Evolutionary conservation across 2,113 vertebrate species (phyloP).

Genomic region (Eolophus roseicapilla): DNA sequence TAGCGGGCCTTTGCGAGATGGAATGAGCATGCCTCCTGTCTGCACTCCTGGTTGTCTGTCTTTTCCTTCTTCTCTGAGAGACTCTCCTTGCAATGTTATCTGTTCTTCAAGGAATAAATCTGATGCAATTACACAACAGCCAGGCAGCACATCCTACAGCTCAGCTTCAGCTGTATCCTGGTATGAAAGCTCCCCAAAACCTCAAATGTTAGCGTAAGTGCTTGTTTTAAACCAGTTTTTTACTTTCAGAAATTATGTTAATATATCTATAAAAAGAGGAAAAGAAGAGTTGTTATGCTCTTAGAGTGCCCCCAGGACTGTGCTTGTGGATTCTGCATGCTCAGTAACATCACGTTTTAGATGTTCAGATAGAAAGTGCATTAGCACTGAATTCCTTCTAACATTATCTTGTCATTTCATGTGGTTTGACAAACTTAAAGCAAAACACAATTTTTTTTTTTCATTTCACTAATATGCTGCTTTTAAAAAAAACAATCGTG

Average conservation of each 20-base stretch:
- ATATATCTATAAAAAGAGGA: not conserved
- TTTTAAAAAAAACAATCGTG: not conserved
- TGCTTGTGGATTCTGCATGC: not conserved
- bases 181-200: constrained; percentile 88
- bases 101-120: constrained; percentile 74
- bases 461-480: not conserved
- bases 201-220: constrained; percentile 93
- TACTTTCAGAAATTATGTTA: not conserved
- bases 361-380: not conserved
- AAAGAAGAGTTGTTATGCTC: not conserved
- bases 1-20: constrained; percentile 57
- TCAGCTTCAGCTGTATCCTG: constrained; percentile 78
- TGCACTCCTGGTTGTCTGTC: constrained; percentile 79
- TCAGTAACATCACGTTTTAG: not conserved
- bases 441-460: not conserved
- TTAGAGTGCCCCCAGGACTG: not conserved
- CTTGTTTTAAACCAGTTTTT: not conserved
- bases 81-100: constrained; percentile 75
- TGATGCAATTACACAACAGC: constrained; percentile 78
- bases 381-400: not conserved
- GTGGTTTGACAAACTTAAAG: not conserved
- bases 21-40: constrained; percentile 63
- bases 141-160: constrained; percentile 65
- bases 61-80: constrained; percentile 75
- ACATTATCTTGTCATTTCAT: not conserved